A percentile compares a stretch with the other conserved stretches of the same genome.
phyloP scores from a whole-genome alignment of 2,113 vertebrate genomes.

The Tinamus guttatus region DNA sequence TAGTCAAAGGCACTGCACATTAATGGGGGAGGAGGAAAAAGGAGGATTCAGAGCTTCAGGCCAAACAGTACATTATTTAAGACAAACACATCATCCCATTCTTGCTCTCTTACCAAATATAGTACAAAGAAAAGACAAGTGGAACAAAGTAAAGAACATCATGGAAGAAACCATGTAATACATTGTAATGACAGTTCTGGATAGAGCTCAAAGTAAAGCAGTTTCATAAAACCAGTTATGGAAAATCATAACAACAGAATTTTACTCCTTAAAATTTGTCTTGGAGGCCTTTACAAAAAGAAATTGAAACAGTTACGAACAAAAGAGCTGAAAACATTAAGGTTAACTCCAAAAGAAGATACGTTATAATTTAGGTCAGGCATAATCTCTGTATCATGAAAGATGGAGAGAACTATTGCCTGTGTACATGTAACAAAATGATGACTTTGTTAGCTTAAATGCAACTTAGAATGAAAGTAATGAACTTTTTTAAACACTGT shows the following conservation, averaged over 20 bases:
- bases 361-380: background rate
- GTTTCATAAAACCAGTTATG: background rate
- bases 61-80: conserved; percentile 19
- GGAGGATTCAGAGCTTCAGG: background rate
- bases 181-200: background rate
- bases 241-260: background rate
- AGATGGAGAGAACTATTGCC: background rate
- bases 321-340: background rate
- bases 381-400: background rate
- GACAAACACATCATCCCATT: background rate
- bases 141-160: conserved; percentile 24
- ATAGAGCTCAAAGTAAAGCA: background rate
- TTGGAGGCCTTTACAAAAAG: background rate
- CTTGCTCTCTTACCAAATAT: conserved; percentile 26
- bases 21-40: background rate
- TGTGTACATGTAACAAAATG: background rate
- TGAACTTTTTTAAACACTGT: background rate
- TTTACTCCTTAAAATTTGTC: background rate
- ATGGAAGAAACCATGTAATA: background rate
- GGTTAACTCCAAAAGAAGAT: background rate
- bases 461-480: no score
- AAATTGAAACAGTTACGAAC: background rate
- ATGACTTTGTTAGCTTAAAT: no score
- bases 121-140: conserved; percentile 9
- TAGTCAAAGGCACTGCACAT: background rate